Evolutionary conservation across 2,797 vertebrate species (phyloP), one percentile per base, ranked within the genome.

Genomic region (Anabacerthia variegaticeps): DNA sequence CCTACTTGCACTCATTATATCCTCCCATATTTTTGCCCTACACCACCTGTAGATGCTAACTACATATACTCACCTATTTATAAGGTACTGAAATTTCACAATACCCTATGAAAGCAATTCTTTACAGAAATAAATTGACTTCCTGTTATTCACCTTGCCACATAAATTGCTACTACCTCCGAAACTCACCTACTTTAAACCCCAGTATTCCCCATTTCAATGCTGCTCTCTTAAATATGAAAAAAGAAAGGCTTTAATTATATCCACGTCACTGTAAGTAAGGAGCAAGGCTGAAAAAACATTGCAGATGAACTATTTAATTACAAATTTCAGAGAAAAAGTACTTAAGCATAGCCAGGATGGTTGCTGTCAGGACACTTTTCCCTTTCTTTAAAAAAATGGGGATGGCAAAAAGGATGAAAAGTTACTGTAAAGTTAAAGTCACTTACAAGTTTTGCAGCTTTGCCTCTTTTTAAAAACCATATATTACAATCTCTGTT

Each of bases 371-470:
- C 48, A 39, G 32, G 41, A 51, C 32, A 55, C 51, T 86, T 79
- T 67, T n/a, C 26, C 36, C 14, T 48, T 89, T 51, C 68, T 78
- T 87, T 52, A 62, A 88, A 82, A 78, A 91, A 58, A 23, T 1
- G 14, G 10, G 12, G 8, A 24, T 18, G 5, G 7, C 18, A n/a
- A 72, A 85, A 91, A 80, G 19, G 18, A 85, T 66, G 14, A 89
- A 89, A 95, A 90, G 63, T 65, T 94, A 88, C 77, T 37, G 48
- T 48, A 49, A 94, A 88, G 79, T 66, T 89, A 23, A 88, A 95
- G 55, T 54, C 61, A 74, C 28, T 63, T 63, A 71, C 27, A 93
- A 79, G 51, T 76, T 94, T 87, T 69, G 66, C 44, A 96, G 81
- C 55, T 86, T 84, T 67, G 39, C 19, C 30, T 88, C 58, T 80